A percentile compares a stretch with the other conserved stretches of the same genome.
These are phyloP conservation scores for Hystrix brachyura DNA, from an alignment of 2,113 vertebrate genomes.

Conservation along the genomic window DNA sequence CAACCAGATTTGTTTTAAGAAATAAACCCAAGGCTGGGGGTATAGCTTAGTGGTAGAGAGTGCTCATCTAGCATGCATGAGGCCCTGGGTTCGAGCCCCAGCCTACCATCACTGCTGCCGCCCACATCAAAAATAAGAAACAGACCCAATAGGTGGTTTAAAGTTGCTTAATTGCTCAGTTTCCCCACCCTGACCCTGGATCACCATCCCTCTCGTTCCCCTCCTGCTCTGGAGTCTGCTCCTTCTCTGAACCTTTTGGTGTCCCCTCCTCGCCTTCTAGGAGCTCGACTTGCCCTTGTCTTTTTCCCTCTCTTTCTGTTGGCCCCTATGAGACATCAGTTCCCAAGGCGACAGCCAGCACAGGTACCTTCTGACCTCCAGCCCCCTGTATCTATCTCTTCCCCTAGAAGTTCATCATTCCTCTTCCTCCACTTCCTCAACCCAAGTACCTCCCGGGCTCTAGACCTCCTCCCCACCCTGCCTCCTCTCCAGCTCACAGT, in stretches of 20 bases:
- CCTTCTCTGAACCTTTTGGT: neutral
- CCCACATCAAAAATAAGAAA: neutral
- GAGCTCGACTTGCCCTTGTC: neutral
- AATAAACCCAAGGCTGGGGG: neutral
- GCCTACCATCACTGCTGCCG: neutral
- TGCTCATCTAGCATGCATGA: neutral
- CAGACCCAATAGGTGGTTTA: neutral
- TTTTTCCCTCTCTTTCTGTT: neutral
- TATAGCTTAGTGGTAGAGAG: neutral
- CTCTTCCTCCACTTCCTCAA: neutral
- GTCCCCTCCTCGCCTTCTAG: neutral
- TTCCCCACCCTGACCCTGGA: neutral
- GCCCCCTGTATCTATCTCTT: neutral
- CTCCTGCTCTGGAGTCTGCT: neutral
- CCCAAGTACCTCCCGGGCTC: neutral
- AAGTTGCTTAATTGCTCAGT: neutral
- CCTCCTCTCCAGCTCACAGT: neutral
- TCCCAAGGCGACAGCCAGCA: neutral
- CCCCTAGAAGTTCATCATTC: neutral
- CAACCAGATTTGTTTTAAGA: slow-evolving; percentile 25
- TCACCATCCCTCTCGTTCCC: neutral
- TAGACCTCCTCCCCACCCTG: neutral
- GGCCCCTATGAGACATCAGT: neutral
- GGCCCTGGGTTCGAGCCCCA: neutral
- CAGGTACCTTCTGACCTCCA: slow-evolving; percentile 15